Percentiles rank a stretch among this genome's conserved stretches.
Evolutionary conservation across 2,888 invertebrate species (phyloP).

Genomic region (Galeruca laticollis): DNA sequence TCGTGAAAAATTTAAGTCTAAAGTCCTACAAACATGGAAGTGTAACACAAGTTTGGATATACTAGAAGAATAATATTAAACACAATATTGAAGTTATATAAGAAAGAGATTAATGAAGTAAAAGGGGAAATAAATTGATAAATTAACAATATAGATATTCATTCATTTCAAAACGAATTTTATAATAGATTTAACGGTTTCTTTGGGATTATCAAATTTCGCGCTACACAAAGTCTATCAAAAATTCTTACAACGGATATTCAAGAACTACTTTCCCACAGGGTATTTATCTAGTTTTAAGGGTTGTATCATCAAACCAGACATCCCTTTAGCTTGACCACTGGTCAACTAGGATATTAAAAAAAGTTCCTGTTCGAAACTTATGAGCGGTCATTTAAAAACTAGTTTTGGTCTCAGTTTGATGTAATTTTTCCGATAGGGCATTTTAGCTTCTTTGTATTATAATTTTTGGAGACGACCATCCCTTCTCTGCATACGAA

Average conservation of each 20-base stretch:
- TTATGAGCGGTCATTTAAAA: conserved; percentile 55
- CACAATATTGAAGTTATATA: no score
- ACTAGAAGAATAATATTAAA: no score
- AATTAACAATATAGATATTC: no score
- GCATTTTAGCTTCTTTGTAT: conserved; percentile 44
- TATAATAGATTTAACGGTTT: conserved; percentile 10
- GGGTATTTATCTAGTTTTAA: conserved; percentile 48
- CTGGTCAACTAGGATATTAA: conserved; percentile 46
- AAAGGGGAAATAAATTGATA: no score
- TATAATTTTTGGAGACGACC: conserved; percentile 53
- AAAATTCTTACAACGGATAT: conserved; percentile 38
- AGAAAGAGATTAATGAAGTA: no score
- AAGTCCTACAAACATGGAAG: no score
- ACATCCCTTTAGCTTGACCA: conserved; percentile 52
- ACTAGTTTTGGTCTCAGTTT: conserved; percentile 56
- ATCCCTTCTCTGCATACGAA: conserved; percentile 23
- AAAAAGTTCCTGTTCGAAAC: conserved; percentile 40
- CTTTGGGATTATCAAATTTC: conserved; percentile 16
- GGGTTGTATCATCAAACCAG: conserved; percentile 52
- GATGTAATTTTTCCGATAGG: conserved; percentile 56
- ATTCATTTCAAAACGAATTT: background rate
- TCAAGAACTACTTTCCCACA: conserved; percentile 51
- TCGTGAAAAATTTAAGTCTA: no score
- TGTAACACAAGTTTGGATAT: no score
- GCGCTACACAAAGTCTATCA: conserved; percentile 2